Base-by-base conservation (phyloP, 2,797 vertebrate genomes). In the Takifugu rubripes region DNA sequence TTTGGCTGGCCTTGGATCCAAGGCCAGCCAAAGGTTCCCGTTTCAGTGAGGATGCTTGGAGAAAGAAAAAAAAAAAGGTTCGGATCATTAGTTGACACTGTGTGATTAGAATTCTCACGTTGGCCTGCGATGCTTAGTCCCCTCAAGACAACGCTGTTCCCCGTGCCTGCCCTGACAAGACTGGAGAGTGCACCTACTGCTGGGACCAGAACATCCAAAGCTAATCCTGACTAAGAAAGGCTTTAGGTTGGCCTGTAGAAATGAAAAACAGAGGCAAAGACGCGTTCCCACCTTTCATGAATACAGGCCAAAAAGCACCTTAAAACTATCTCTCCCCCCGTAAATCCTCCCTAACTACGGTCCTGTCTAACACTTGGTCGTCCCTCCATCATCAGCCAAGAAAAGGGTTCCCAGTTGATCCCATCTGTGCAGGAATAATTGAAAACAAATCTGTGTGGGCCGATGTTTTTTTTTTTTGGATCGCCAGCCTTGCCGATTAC, bases 401-500 rank as follows among this genome's bases (percentile, higher is more conserved):
- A 82, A 87, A 90, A 92, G 89, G 89, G 87, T 90, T 91, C 88
- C 87, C 82, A 84, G 77, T 87, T 72, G 83, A 91, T 89, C 84
- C 70, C 85, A 74, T 68, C 72, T 78, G 78, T 75, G 64, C 31
- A 12, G 61, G 77, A 64, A 61, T 56, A 57, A 64, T 66, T 26
- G 43, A 56, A 76, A 73, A 75, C 46, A 48, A 26, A 24, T 16
- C 6, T 21, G 44, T 46, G 3, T 40, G 12, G n/a, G 44, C 16
- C 1, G 44, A 17, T n/a, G 8, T 16, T 43, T 43, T 43, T 43
- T 43, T 43, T 52, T 44, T 46, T 81, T 70, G 51, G 62, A 61
- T 60, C 61, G 63, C 93, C 94, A 98, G 96, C 92, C 94, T 96
- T 97, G 96, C 95, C 94, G 94, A 97, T 98, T 96, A 98, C 95